Conservation (phyloP, 1,140 invertebrate species). For the Drosophila nikananu region DNA sequence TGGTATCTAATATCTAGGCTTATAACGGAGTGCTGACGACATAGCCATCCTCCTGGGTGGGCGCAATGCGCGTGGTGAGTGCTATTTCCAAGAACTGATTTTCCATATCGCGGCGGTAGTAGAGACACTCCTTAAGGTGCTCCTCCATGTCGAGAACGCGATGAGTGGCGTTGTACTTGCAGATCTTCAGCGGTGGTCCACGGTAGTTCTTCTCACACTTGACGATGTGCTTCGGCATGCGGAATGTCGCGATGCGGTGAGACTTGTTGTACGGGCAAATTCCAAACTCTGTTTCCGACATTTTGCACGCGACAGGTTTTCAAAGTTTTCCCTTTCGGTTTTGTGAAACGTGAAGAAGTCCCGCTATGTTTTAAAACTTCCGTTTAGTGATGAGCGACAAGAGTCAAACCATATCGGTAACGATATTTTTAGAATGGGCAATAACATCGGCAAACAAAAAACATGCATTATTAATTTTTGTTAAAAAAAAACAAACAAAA, state of each 20-base stretch:
- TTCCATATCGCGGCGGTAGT: constrained; percentile 35
- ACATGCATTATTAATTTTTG: too few relatives aligned
- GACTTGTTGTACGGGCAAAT: constrained; percentile 63
- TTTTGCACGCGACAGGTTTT: constrained; percentile 19
- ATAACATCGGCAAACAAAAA: too few relatives aligned
- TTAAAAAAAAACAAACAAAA: too few relatives aligned
- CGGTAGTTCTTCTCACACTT: constrained; percentile 66
- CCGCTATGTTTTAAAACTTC: constrained; percentile 52
- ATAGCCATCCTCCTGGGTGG: constrained; percentile 12
- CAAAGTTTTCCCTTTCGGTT: background rate
- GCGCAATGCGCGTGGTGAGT: background rate
- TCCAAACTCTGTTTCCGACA: constrained; percentile 53
- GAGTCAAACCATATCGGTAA: background rate
- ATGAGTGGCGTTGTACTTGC: constrained; percentile 78
- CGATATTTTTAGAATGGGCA: background rate
- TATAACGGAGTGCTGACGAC: constrained; percentile 5
- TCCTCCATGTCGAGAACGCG: constrained; percentile 65
- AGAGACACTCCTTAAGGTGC: constrained; percentile 58
- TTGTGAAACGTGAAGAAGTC: constrained; percentile 12
- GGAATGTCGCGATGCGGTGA: constrained; percentile 62
- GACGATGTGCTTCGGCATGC: constrained; percentile 69
- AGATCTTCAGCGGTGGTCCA: constrained; percentile 67
- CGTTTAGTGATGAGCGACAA: constrained; percentile 4
- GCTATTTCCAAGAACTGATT: constrained; percentile 9
- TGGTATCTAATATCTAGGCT: background rate